Evolutionary conservation across 2,113 vertebrate genomes (phyloP), one percentile per base, ranked within the genome.

Genomic region (Aspiorhynchus laticeps): DNA sequence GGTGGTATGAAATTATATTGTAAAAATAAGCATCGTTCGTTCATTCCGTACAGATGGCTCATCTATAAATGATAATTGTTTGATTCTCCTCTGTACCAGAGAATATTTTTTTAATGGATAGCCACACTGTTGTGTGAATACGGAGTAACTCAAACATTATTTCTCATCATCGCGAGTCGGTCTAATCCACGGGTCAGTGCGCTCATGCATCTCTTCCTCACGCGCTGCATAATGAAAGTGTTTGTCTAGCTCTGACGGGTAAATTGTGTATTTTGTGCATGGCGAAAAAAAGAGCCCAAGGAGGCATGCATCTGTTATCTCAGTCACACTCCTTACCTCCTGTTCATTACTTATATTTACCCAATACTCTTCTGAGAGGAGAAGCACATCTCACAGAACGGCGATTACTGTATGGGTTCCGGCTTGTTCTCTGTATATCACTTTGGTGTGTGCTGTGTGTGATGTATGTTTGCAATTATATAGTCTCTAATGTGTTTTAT

Each of bases 251-350:
- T 31, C 53, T 75, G 51, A 61, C 59, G 80, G 75, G 82, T 85
- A 83, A 88, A 91, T 77, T 80, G 85, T 84, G 87, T 74, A 85
- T 88, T 88, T 85, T 74, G 43, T 86, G 51, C 69, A n/a, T 31
- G 0, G 26, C 6, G 24, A 51, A 75, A 84, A 84, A 74, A 81
- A 86, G 89, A 63, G 46, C 43, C 36, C 15, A 31, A 67, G 63
- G 69, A 69, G 46, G 74, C 59, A 43, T 87, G 81, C 71, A 87
- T 85, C 69, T 67, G 65, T 87, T 82, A 63, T 88, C 53, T 65
- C 38, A 59, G 31, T 77, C 80, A 48, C 26, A 81, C 77, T 86
- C 83, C 76, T 85, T 41, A 71, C 36, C 51, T 82, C 71, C 79
- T 75, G 80, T 87, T 82, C 67, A 87, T 74, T 69, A 28, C 74